Evolutionary conservation across 2,113 vertebrate species (phyloP).

Genomic region (Grus americana): DNA sequence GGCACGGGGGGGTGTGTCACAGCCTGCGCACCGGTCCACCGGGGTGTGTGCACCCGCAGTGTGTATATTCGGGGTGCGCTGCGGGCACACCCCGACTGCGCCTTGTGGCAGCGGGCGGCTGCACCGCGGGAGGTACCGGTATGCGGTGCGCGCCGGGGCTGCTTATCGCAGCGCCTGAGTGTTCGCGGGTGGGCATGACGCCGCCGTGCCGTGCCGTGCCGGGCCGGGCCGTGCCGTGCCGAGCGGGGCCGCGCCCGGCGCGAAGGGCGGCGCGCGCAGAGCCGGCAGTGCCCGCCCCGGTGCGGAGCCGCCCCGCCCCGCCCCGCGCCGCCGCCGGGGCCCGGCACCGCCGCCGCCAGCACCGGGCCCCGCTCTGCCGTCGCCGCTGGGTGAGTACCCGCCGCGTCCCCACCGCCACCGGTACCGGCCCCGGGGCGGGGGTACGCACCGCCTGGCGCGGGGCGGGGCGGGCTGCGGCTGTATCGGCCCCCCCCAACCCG

Average conservation of each 20-base stretch:
- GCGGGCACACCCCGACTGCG: background rate
- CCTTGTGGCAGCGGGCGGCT: too few species aligned
- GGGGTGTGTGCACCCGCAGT: too few species aligned
- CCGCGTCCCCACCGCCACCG: too few species aligned
- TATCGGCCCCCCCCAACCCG: background rate
- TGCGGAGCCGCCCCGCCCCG: background rate
- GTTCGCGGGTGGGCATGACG: background rate
- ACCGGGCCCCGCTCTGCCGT: background rate
- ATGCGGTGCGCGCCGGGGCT: background rate
- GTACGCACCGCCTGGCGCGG: background rate
- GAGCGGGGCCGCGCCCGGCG: background rate
- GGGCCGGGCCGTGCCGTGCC: background rate
- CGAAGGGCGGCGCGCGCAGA: conserved; percentile 5
- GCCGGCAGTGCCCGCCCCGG: background rate
- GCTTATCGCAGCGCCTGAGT: background rate
- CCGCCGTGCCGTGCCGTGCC: too few species aligned
- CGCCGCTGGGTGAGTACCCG: background rate
- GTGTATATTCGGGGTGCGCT: too few species aligned
- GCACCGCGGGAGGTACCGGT: too few species aligned
- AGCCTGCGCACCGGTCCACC: background rate
- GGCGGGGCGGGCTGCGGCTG: background rate
- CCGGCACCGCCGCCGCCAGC: conserved; percentile 15
- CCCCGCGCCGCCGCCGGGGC: background rate
- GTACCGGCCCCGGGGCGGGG: background rate
- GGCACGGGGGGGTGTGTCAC: too few species aligned